Evolutionary conservation across 2,888 invertebrate genomes (phyloP).

Genomic region (Epinotia nisella): DNA sequence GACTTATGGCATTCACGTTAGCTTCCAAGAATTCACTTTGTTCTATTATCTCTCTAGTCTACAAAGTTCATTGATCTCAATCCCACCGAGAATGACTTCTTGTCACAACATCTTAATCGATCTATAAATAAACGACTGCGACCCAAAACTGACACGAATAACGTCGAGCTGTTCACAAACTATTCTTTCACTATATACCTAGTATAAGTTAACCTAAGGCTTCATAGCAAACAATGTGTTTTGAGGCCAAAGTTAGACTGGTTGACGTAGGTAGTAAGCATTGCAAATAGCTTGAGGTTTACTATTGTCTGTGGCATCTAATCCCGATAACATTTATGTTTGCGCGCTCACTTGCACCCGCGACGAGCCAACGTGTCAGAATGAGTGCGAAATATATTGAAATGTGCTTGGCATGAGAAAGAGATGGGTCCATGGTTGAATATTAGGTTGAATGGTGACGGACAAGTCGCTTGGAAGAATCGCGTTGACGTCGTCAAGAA

Average conservation of each 20-base stretch:
- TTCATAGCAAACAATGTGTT: neutral
- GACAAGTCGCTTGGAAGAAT: slow-evolving; percentile 23
- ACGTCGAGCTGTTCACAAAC: slow-evolving; percentile 1
- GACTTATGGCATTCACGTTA: too few relatives aligned
- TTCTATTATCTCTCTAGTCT: too few relatives aligned
- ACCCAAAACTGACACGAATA: slow-evolving; percentile 27
- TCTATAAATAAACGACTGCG: slow-evolving; percentile 9
- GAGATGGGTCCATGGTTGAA: neutral
- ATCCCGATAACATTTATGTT: neutral
- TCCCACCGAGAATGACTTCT: neutral
- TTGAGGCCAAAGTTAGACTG: neutral
- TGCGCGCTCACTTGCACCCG: neutral
- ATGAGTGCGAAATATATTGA: neutral
- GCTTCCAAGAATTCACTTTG: too few relatives aligned
- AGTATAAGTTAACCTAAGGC: neutral
- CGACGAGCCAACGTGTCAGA: neutral
- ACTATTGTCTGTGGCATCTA: neutral
- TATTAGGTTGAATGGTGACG: neutral
- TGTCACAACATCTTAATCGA: slow-evolving; percentile 13
- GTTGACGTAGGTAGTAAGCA: neutral
- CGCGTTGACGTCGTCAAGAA: slow-evolving; percentile 6
- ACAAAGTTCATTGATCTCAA: neutral
- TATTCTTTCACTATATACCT: neutral
- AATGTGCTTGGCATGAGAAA: neutral
- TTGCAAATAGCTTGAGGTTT: neutral